Evolutionary conservation across 2,113 vertebrate genomes (phyloP), one percentile per base, ranked within the genome.

Genomic region (Daubentonia madagascariensis): DNA sequence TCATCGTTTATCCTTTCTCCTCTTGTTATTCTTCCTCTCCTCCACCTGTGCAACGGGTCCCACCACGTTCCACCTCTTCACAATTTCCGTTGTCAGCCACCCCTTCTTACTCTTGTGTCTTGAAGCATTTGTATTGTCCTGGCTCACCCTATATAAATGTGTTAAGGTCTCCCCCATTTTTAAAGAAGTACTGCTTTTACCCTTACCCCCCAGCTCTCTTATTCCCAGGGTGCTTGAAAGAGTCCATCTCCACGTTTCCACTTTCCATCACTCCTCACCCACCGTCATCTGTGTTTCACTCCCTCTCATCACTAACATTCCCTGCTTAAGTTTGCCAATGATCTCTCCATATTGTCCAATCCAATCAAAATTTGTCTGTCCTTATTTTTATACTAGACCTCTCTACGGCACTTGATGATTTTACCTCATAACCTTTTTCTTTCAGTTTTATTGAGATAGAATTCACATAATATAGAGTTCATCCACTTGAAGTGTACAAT

Each of bases 1-100:
- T 30, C 65, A 40, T 12, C 54, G 40, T 4, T 28, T 7, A 4
- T 10, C 35, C 59, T 48, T 54, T 35, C 37, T 59, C 30, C 59
- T 59, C 8, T 14, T 10, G 2, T 25, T 37, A 2, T 2, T 5
- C 37, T n/a, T 7, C n/a, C 10, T 12, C 48, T 37, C 57, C 2
- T 57, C 45, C 18, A 13, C 35, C 57, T 81, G 57, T 14, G 25
- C 91, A 32, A 4, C 23, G 52, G 67, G 30, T 18, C 3, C n/a
- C 40, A 6, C 8, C 22, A 43, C 37, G 32, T 78, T 32, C 61
- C 13, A 52, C 32, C 30, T 78, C 9, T 30, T 40, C 30, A 25
- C 32, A 43, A 11, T 20, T 48, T 22, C 59, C n/a, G 68, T 43
- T 9, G 1, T 78, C 30, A 54, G 22, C 28, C 57, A 59, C 43